phyloP scores from a whole-genome alignment of 2,797 vertebrate species.

The Petrocephalus schoutedeni region DNA sequence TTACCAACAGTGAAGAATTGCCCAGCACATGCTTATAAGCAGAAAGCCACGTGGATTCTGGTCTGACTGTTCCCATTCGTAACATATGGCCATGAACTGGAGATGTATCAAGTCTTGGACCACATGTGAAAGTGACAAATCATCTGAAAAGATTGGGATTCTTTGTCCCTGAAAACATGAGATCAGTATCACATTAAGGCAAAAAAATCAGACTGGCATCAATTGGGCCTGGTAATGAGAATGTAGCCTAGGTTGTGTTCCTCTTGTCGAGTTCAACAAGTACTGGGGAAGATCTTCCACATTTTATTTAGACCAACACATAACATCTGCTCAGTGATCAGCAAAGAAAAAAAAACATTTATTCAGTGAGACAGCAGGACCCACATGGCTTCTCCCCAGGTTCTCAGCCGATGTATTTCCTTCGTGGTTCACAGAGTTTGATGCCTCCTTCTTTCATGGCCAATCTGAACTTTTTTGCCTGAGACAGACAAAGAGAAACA shows the following conservation, averaged over 20 bases:
- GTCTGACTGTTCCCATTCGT: background rate
- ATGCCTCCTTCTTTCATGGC: constrained; percentile 82
- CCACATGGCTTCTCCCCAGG: too few relatives aligned
- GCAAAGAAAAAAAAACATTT: background rate
- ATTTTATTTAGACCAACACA: background rate
- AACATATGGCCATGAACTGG: background rate
- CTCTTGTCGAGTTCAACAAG: too few relatives aligned
- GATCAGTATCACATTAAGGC: background rate
- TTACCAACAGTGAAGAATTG: background rate
- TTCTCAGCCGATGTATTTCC: constrained; percentile 57
- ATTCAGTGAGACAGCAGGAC: background rate
- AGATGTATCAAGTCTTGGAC: background rate
- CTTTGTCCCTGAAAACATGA: background rate
- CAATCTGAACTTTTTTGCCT: constrained; percentile 74
- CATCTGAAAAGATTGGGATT: background rate
- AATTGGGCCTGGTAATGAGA: background rate
- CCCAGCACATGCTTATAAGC: background rate
- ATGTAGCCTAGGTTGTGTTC: background rate
- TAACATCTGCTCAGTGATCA: background rate
- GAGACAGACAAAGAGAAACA: background rate
- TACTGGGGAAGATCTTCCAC: background rate
- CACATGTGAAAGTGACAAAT: background rate
- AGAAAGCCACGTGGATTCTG: background rate
- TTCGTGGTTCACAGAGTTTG: constrained; percentile 71
- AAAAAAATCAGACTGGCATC: background rate